A percentile compares a stretch with the other conserved stretches of the same genome.
Evolutionary conservation across 2,888 invertebrate species (phyloP).

Genomic region (Cybosia mesomella): DNA sequence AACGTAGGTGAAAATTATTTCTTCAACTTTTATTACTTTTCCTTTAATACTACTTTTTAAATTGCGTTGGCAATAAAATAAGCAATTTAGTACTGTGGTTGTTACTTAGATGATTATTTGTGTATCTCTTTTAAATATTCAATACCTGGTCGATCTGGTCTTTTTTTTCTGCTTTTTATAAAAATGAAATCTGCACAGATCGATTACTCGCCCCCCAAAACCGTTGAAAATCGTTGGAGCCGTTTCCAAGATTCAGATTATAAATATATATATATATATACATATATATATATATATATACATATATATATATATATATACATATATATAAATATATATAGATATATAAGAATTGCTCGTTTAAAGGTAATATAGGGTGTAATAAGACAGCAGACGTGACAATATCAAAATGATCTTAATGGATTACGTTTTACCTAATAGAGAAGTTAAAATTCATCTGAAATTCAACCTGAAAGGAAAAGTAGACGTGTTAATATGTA

Average conservation of each 20-base stretch:
- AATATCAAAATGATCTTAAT: constrained; percentile 44
- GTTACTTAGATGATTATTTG: constrained; percentile 39
- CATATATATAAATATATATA: too few relatives aligned
- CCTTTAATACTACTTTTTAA: constrained; percentile 57
- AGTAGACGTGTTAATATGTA: not conserved
- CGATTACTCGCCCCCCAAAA: too few relatives aligned
- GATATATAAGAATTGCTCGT: too few relatives aligned
- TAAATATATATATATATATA: too few relatives aligned
- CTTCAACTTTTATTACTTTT: constrained; percentile 68
- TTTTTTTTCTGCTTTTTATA: too few relatives aligned
- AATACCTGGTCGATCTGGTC: too few relatives aligned
- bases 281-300: too few relatives aligned
- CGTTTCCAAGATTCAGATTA: too few relatives aligned
- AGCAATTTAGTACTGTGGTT: constrained; percentile 35
- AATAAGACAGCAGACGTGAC: constrained; percentile 31
- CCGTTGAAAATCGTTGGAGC: too few relatives aligned
- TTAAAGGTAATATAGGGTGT: too few relatives aligned
- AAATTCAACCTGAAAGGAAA: not conserved
- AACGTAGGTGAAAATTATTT: constrained; percentile 71
- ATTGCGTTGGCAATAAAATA: constrained; percentile 50
- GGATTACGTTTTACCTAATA: constrained; percentile 32
- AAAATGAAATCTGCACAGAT: too few relatives aligned
- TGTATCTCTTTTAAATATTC: constrained; percentile 41
- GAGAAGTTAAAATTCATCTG: constrained; percentile 19
- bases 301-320: too few relatives aligned